Percentiles rank a stretch among this genome's conserved stretches.
These are phyloP conservation scores for Coelinius sp. DNA, from an alignment of 2,888 invertebrate species.

Conservation along the genomic window DNA sequence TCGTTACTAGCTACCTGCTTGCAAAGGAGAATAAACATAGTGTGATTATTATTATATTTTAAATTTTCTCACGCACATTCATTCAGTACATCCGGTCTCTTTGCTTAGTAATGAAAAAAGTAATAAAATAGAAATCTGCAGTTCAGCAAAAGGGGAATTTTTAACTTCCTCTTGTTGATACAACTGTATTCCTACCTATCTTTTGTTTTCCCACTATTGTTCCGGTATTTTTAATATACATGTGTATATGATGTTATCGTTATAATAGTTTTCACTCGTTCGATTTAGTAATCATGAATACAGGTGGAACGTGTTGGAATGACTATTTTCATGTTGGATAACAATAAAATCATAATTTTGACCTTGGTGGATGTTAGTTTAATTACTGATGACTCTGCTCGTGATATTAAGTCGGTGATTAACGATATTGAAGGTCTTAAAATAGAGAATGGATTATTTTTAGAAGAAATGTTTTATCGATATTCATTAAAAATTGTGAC, in stretches of 20 bases:
- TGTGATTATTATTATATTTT: not conserved
- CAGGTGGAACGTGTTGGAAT: not conserved
- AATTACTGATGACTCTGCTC: not conserved
- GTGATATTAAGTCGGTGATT: not conserved
- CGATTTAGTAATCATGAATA: not conserved
- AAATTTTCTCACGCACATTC: conserved; percentile 2
- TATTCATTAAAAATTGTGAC: no score
- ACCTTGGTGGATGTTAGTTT: not conserved
- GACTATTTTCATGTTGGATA: not conserved
- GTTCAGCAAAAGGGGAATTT: not conserved
- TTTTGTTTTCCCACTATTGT: conserved; percentile 11
- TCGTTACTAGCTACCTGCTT: not conserved
- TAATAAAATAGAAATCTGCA: not conserved
- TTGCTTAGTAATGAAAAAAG: conserved; percentile 21
- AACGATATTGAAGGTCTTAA: not conserved
- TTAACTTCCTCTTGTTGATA: not conserved
- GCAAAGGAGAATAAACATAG: not conserved
- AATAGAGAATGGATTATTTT: no score
- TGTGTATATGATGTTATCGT: not conserved
- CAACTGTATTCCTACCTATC: not conserved
- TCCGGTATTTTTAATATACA: not conserved
- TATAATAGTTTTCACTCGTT: conserved; percentile 20
- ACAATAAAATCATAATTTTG: not conserved
- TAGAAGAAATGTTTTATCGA: no score
- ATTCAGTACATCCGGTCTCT: conserved; percentile 8